A percentile compares a stretch with the other conserved stretches of the same genome.
Evolutionary conservation across 2,888 invertebrate species (phyloP).

Genomic region (Gerris lacustris): DNA sequence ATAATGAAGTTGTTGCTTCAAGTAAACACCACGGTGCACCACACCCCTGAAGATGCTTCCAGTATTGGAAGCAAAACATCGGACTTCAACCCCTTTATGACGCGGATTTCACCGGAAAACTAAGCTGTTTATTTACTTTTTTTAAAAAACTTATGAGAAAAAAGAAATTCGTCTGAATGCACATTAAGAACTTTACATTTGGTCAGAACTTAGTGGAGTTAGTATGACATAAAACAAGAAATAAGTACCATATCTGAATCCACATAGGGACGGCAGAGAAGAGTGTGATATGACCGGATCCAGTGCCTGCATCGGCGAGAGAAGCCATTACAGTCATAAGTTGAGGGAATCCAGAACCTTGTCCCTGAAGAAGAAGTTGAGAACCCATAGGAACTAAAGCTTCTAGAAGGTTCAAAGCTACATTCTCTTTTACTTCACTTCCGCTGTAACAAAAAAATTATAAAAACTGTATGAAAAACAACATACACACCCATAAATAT

Average conservation of each 20-base stretch:
- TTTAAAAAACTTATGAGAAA: no score
- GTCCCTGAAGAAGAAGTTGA: slow-evolving; percentile 46
- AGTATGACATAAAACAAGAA: not conserved
- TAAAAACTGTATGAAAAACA: not conserved
- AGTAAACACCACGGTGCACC: no score
- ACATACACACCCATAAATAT: not conserved
- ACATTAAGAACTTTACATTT: no score
- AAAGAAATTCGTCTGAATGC: no score
- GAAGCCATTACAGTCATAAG: slow-evolving; percentile 66
- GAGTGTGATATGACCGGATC: slow-evolving; percentile 63
- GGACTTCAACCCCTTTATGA: no score
- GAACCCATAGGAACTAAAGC: slow-evolving; percentile 63
- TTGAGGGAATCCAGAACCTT: slow-evolving; percentile 64
- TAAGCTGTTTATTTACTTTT: no score
- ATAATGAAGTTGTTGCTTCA: no score
- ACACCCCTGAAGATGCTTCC: no score
- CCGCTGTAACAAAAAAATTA: slow-evolving; percentile 20
- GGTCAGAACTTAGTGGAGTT: no score
- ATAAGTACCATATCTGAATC: slow-evolving; percentile 49
- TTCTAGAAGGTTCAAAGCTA: slow-evolving; percentile 52
- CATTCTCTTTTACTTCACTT: slow-evolving; percentile 40
- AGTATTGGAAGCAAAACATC: no score
- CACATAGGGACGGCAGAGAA: slow-evolving; percentile 70
- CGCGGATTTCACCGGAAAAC: no score
- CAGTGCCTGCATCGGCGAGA: slow-evolving; percentile 72